Percentiles rank a stretch among this genome's conserved stretches.
Evolutionary conservation across 2,797 vertebrate species (phyloP).

Genomic region (Petrocephalus schoutedeni): DNA sequence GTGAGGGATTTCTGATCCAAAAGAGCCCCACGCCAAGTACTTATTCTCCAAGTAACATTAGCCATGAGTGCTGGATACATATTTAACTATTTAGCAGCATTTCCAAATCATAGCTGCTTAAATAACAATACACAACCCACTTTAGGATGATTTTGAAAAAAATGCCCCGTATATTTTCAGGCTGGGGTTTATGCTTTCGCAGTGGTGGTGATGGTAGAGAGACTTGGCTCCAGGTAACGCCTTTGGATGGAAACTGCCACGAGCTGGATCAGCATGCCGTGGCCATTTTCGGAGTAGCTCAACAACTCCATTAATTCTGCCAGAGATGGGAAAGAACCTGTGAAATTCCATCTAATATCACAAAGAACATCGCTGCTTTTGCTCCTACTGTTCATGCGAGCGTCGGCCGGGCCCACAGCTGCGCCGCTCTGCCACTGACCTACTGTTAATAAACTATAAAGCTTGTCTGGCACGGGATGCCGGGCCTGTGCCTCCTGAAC

Average conservation of each 20-base stretch:
- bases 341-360: neutral
- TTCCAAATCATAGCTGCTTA: constrained; percentile 2
- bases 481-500: neutral
- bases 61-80: constrained; percentile 46
- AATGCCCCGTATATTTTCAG: neutral
- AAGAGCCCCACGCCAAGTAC: constrained; percentile 52
- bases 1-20: constrained; percentile 56
- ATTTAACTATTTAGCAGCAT: constrained; percentile 26
- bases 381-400: neutral
- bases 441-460: neutral
- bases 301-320: neutral
- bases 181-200: neutral
- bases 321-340: neutral
- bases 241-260: neutral
- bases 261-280: neutral
- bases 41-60: constrained; percentile 56
- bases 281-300: neutral
- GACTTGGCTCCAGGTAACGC: neutral
- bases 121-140: neutral
- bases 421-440: neutral
- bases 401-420: no score
- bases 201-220: neutral
- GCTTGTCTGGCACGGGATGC: neutral
- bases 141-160: neutral
- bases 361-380: neutral